Conservation (phyloP, 2,888 invertebrate genomes). For the Cheilosia grossa region DNA sequence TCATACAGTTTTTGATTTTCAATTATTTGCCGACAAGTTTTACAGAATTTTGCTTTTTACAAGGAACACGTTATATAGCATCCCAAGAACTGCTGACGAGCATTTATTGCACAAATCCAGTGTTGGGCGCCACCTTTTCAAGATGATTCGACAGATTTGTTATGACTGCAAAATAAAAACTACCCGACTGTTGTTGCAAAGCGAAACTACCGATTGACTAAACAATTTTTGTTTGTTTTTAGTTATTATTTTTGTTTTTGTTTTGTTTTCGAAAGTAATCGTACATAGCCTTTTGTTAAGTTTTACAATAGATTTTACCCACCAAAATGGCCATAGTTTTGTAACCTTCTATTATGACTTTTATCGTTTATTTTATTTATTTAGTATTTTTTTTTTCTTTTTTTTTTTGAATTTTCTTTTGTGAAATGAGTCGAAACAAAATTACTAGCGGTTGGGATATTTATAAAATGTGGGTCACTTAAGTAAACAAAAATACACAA, state of each 20-base stretch:
- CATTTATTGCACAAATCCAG: background rate
- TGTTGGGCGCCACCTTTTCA: background rate
- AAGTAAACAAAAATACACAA: slow-evolving; percentile 9
- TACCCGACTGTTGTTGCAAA: background rate
- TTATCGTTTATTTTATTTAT: slow-evolving; percentile 13
- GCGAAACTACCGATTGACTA: slow-evolving; percentile 3
- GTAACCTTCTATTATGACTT: slow-evolving; percentile 30
- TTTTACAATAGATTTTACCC: slow-evolving; percentile 50
- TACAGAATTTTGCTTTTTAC: background rate
- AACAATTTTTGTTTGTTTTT: slow-evolving; percentile 10
- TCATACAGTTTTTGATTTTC: background rate
- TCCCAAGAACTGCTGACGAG: background rate
- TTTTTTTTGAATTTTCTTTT: background rate
- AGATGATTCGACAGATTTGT: background rate
- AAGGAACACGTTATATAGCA: background rate
- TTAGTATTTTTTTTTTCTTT: too few relatives aligned
- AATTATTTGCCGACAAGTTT: background rate
- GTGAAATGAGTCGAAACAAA: slow-evolving; percentile 35
- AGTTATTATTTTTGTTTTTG: background rate
- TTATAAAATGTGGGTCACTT: slow-evolving; percentile 6
- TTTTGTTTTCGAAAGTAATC: slow-evolving; percentile 16
- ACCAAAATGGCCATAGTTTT: slow-evolving; percentile 34
- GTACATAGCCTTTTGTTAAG: slow-evolving; percentile 44
- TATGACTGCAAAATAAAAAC: background rate
- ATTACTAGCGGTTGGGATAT: slow-evolving; percentile 20